Evolutionary conservation across 2,888 invertebrate species (phyloP).

Genomic region (Bombyx huttoni): DNA sequence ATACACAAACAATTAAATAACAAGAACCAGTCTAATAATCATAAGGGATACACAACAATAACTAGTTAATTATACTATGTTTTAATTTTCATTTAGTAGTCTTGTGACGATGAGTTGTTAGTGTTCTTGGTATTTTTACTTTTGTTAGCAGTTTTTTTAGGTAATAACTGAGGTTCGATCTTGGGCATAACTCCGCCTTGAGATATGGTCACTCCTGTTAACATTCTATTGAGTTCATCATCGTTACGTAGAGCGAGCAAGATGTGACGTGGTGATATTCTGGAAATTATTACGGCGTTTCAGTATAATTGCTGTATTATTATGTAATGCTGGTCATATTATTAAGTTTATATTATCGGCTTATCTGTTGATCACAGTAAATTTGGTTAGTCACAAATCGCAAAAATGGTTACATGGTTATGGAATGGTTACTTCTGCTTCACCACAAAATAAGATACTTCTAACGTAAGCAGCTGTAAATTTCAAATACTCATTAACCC

Average conservation of each 20-base stretch:
- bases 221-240: constrained; percentile 83
- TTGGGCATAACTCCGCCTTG: constrained; percentile 89
- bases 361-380: too few species aligned
- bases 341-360: neutral
- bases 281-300: constrained; percentile 10
- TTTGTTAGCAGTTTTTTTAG: constrained; percentile 73
- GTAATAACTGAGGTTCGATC: constrained; percentile 81
- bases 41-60: too few species aligned
- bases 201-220: constrained; percentile 85
- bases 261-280: constrained; percentile 83
- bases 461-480: too few species aligned
- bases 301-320: neutral
- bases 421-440: too few species aligned
- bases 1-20: too few species aligned
- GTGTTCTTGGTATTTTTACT: constrained; percentile 7
- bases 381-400: too few species aligned
- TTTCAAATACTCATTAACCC: too few species aligned
- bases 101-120: constrained; percentile 22
- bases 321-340: neutral
- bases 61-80: too few species aligned
- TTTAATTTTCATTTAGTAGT: constrained; percentile 15
- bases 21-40: too few species aligned
- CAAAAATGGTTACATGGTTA: too few species aligned
- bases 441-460: too few species aligned
- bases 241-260: constrained; percentile 86